Base-by-base conservation (phyloP, 1,140 invertebrate genomes). In the Bradynema listronoti region DNA sequence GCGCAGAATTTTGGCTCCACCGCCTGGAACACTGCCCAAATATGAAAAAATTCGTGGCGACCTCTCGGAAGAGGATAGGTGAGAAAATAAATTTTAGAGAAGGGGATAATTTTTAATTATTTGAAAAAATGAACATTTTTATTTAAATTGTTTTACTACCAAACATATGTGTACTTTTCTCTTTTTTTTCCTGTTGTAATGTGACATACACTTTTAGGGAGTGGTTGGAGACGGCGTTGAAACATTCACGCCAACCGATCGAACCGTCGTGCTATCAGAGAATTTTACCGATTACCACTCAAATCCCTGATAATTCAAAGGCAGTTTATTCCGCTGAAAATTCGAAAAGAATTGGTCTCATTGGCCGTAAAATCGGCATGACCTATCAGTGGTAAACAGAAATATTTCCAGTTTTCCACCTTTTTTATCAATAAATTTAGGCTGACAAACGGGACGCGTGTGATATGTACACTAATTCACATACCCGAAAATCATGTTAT, bases 281-380 rank as follows among this genome's bases (percentile, higher is more conserved):
- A n/a, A n/a, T n/a, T n/a, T n/a, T 42, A 24, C 46, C 22, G 2
- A 43, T 39, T 29, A 42, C 22, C 29, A n/a, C 56, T 43, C 30
- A 56, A 32, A 34, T 39, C 32, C 58, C 53, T 14, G 58, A 56
- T 42, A 43, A 54, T 41, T 9, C n/a, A 16, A 25, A 25, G 54
- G 51, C 36, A 30, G 19, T 39, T 16, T 62, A 63, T 25, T 46
- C 63, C 6, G 22, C 14, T 3, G 45, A 57, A 6, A 19, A 45
- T 16, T 71, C 68, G 6, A 80, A 82, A 60, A 83, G 93, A 73
- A 84, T 85, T 61, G 94, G 94, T 42, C 75, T 96, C 1, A 86
- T 98, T 76, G 91, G 87, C 0, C 83, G 86, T 53, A 98, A 98
- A 82, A 88, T 98, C 76, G 94, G 94, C 32, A 81, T 87, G 52